Conservation (phyloP, 1,140 invertebrate genomes). For the Fopius arisanus region DNA sequence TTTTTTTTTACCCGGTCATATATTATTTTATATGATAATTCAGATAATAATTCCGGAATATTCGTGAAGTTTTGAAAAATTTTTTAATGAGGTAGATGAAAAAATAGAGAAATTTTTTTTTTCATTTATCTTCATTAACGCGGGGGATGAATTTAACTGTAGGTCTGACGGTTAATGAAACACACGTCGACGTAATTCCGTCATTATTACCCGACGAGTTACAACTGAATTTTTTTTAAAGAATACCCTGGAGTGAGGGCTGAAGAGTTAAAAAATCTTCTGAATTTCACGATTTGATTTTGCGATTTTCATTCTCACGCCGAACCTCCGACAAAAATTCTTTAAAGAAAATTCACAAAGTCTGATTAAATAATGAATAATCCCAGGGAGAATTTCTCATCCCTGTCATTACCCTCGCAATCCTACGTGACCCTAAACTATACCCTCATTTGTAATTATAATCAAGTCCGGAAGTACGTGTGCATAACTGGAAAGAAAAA, state of each 20-base stretch:
- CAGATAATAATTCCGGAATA: no score
- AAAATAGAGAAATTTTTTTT: not conserved
- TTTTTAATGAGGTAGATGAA: not conserved
- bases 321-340: no score
- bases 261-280: no score
- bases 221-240: not conserved
- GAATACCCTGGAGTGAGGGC: not conserved
- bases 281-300: no score
- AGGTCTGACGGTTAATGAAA: slow-evolving; percentile 12
- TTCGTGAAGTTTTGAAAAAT: no score
- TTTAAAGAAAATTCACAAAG: no score
- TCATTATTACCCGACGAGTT: not conserved
- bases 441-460: not conserved
- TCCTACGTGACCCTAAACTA: not conserved
- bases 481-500: not conserved
- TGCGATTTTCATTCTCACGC: no score
- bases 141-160: not conserved
- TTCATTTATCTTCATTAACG: slow-evolving; percentile 20
- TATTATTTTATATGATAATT: no score
- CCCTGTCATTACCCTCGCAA: no score
- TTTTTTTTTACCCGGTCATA: no score
- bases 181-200: not conserved
- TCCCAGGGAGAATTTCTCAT: no score
- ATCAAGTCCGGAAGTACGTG: not conserved
- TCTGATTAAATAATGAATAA: no score